Evolutionary conservation across 2,888 invertebrate species (phyloP).

Genomic region (Latheticus oryzae): DNA sequence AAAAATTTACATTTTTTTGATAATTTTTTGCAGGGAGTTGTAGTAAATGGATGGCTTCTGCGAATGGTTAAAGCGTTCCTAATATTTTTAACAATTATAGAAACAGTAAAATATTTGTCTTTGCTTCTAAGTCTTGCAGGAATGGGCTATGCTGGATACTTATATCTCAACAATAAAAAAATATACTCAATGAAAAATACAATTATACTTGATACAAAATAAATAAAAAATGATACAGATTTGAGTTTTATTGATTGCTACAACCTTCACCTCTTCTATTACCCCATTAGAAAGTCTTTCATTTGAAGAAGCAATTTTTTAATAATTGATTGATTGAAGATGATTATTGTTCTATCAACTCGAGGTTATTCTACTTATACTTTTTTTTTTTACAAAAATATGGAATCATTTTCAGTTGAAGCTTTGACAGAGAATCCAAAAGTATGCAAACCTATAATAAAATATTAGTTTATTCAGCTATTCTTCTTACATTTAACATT

Average conservation of each 20-base stretch:
- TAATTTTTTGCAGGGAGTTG: conserved; percentile 49
- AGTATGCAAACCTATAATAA: conserved; percentile 14
- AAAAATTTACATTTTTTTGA: conserved; percentile 6
- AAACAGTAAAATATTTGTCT: conserved; percentile 23
- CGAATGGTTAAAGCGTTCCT: conserved; percentile 27
- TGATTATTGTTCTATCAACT: too few relatives aligned
- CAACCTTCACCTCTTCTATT: conserved; percentile 27
- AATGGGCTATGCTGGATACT: conserved; percentile 17
- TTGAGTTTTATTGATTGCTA: conserved; percentile 13
- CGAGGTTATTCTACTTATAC: too few relatives aligned
- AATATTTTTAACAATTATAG: conserved; percentile 11
- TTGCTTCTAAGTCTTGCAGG: conserved; percentile 18
- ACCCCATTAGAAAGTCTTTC: conserved; percentile 12
- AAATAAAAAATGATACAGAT: conserved; percentile 4
- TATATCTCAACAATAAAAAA: conserved; percentile 17
- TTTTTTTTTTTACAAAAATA: too few relatives aligned
- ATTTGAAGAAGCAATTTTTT: conserved; percentile 21
- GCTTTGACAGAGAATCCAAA: conserved; percentile 13
- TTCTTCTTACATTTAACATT: conserved; percentile 1
- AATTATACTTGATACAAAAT: conserved; percentile 12
- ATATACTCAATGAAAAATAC: conserved; percentile 17
- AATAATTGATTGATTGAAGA: conserved; percentile 31
- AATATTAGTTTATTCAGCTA: conserved; percentile 13
- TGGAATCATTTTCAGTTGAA: too few relatives aligned
- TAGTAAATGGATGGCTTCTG: conserved; percentile 38